Evolutionary conservation across 1,140 invertebrate species (phyloP), one percentile per base, ranked within the genome.

Genomic region (Nilaparvata lugens): DNA sequence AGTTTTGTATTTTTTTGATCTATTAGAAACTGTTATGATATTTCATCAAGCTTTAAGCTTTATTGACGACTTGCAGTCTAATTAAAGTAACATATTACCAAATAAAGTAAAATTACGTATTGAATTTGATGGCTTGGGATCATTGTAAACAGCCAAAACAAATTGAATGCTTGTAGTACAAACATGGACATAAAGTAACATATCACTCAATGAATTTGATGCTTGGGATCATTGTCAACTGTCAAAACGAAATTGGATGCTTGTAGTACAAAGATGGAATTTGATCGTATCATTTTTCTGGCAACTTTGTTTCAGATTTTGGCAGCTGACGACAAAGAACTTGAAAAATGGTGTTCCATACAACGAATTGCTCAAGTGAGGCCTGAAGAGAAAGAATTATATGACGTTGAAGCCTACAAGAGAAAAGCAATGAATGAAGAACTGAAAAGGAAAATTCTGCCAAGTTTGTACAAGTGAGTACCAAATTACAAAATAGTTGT

Each of bases 261-360:
- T 28, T 43, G 11, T 62, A n/a, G 9, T 52, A n/a, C 6, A 52
- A n/a, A 7, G 48, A 14, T 19, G 9, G 48, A 52, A 48, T 42
- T 35, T 48, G 11, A 9, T 51, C 38, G 53, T 31, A n/a, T n/a
- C n/a, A n/a, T n/a, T n/a, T n/a, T n/a, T n/a, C n/a, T n/a, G n/a
- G n/a, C 14, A 23, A 52, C 18, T 67, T 64, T 66, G 65, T 76
- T 79, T 52, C 69, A 94, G 89, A 93, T 99, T 71, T 77, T 98
- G 61, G 75, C 83, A 67, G 91, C 93, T 38, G 87, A 93, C 70
- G 94, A 97, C 70, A 87, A 84, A 68, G 95, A 98, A 75, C 76
- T 99, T 4, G 98, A 98, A 70, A 83, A 83, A 64, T 98, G 96
- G 96, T 92, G 86, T 69, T 91, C 94, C 0, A 72, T 98, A 2